These are phyloP conservation scores for Heliconius charithonia DNA, from an alignment of 2,888 invertebrate genomes.

Conservation along the genomic window DNA sequence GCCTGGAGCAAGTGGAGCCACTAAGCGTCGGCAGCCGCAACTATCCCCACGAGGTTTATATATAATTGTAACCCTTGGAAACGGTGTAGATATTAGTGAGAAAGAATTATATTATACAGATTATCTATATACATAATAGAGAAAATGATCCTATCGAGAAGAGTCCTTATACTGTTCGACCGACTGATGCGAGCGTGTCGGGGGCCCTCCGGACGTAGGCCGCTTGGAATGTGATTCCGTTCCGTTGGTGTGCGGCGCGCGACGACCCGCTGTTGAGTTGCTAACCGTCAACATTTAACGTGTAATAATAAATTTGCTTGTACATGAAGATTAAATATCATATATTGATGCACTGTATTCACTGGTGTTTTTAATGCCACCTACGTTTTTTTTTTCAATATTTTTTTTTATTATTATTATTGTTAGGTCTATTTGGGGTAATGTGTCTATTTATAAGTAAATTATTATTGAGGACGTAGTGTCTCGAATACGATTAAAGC, in stretches of 20 bases:
- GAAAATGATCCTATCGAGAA: constrained; percentile 79
- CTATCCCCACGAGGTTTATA: constrained; percentile 65
- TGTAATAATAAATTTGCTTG: constrained; percentile 88
- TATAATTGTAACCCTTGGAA: constrained; percentile 78
- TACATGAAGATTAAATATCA: constrained; percentile 90
- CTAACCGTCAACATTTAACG: constrained; percentile 70
- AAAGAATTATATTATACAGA: constrained; percentile 83
- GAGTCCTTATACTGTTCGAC: constrained; percentile 76
- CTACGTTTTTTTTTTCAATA: constrained; percentile 60
- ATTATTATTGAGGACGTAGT: constrained; percentile 79
- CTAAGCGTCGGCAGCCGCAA: constrained; percentile 60
- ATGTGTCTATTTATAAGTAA: constrained; percentile 82
- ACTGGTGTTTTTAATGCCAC: constrained; percentile 82
- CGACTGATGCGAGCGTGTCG: constrained; percentile 77
- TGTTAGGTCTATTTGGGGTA: constrained; percentile 81
- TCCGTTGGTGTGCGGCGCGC: constrained; percentile 74
- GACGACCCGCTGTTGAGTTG: constrained; percentile 71
- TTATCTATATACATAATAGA: constrained; percentile 83
- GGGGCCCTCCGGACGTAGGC: constrained; percentile 55
- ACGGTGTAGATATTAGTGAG: constrained; percentile 84
- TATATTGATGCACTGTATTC: constrained; percentile 89
- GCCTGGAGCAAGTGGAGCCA: constrained; percentile 82
- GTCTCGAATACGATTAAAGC: constrained; percentile 80
- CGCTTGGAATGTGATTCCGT: constrained; percentile 77
- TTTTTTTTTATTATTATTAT: constrained; percentile 56